Evolutionary conservation across 2,888 invertebrate species (phyloP), one percentile per base, ranked within the genome.

Genomic region (Nemotelus pantherinus): DNA sequence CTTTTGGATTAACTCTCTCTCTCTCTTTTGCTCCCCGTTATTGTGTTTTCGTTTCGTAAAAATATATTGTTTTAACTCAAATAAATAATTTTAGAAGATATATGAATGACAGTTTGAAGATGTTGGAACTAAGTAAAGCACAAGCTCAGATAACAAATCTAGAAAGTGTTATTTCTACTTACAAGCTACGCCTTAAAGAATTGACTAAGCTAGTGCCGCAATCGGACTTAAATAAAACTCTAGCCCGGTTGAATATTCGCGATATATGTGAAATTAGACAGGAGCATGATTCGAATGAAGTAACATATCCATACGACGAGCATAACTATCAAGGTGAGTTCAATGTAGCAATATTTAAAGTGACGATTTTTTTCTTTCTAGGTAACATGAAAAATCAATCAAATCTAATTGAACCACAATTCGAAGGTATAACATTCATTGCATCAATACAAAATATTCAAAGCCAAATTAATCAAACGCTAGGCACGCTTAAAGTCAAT

Each of bases 61-160:
- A 25, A 25, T 25, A 25, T 25, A 25, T 25, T 25, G 25, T 25
- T 25, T 25, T 25, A 25, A 25, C 25, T 25, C 25, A 25, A 25
- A 25, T 25, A 25, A 25, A 25, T 25, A 64, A 39, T 88, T 86
- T 90, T 89, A 94, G 94, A 86, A 91, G 95, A 84, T 98, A 97
- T 88, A 89, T 98, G 84, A 98, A 96, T 85, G 95, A 95, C 80
- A 95, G 95, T 77, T 95, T 95, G 78, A 94, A 94, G 86, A 95
- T 95, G 85, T 89, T 95, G 78, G 97, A 98, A 85, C 90, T 94
- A 80, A 94, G 94, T 85, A 93, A 96, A 85, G 90, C 97, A 76
- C 95, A 97, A 83, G 93, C 96, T 83, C 94, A 94, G 85, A 95
- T 98, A 81, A 94, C 95, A 84, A 92, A 93, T 82, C 86, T 98